Percentiles rank a stretch among this genome's conserved stretches.
Conservation (phyloP, 2,797 vertebrate genomes). For the Orientallactaga sibirica region DNA sequence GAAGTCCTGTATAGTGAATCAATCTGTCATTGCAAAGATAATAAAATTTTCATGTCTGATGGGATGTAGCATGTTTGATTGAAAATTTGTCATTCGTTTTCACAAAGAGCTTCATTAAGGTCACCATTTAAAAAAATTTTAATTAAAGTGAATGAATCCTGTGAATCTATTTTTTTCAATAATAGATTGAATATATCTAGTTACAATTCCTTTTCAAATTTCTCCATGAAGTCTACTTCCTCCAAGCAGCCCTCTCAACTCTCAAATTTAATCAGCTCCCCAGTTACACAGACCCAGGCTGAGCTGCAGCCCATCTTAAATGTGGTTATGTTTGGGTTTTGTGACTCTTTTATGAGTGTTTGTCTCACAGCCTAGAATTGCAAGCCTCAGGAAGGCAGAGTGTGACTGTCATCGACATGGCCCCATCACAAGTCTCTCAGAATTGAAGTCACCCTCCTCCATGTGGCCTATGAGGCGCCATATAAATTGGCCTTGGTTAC, state of each 20-base stretch:
- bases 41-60: slow-evolving; percentile 73
- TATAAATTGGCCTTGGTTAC: background rate
- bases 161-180: background rate
- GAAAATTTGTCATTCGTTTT: slow-evolving; percentile 72
- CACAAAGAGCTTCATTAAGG: slow-evolving; percentile 68
- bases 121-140: slow-evolving; percentile 28
- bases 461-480: fast-evolving
- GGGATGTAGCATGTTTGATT: slow-evolving; percentile 70
- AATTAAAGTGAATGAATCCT: slow-evolving; percentile 64
- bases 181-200: slow-evolving; percentile 28
- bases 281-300: background rate
- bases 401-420: background rate
- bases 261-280: background rate
- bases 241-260: background rate
- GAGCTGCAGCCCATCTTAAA: fast-evolving
- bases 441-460: background rate
- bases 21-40: slow-evolving; percentile 79
- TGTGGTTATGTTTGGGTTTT: background rate
- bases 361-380: background rate
- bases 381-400: background rate
- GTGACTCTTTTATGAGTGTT: background rate
- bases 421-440: fast-evolving
- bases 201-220: background rate
- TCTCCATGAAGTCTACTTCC: background rate
- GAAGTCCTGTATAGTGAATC: slow-evolving; percentile 76